Percentiles rank a stretch among this genome's conserved stretches.
phyloP scores from a whole-genome alignment of 2,888 invertebrate species.

The Monoplex corrugatus region DNA sequence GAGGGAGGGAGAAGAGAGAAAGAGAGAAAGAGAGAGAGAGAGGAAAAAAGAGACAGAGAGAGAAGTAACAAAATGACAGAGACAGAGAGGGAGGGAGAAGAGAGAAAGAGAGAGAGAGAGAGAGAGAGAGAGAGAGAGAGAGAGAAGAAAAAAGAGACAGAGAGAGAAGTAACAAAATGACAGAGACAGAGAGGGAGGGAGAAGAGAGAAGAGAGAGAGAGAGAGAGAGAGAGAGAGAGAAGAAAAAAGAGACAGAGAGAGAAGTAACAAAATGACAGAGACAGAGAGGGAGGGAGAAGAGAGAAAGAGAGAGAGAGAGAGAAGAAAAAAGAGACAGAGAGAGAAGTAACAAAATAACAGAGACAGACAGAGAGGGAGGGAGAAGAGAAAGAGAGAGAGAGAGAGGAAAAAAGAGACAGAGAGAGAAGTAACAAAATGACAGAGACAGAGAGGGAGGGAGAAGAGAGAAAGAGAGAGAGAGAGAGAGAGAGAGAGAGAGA shows the following conservation, averaged over 20 bases:
- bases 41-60: constrained; percentile 43
- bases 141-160: neutral
- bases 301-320: neutral
- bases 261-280: neutral
- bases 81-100: neutral
- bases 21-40: constrained; percentile 34
- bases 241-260: neutral
- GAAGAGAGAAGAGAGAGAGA: neutral
- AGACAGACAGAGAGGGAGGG: neutral
- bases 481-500: neutral
- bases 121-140: constrained; percentile 25
- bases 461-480: too few species aligned
- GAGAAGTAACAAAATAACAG: too few species aligned
- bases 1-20: too few species aligned
- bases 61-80: neutral
- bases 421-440: neutral
- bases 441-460: neutral
- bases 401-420: neutral
- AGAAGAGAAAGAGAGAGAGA: too few species aligned
- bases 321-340: too few species aligned
- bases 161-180: neutral
- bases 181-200: neutral
- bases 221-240: constrained; percentile 13
- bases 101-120: neutral
- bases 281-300: neutral